Percentiles rank a stretch among this genome's conserved stretches.
phyloP scores from a whole-genome alignment of 2,113 vertebrate genomes.

The Coturnix japonica region DNA sequence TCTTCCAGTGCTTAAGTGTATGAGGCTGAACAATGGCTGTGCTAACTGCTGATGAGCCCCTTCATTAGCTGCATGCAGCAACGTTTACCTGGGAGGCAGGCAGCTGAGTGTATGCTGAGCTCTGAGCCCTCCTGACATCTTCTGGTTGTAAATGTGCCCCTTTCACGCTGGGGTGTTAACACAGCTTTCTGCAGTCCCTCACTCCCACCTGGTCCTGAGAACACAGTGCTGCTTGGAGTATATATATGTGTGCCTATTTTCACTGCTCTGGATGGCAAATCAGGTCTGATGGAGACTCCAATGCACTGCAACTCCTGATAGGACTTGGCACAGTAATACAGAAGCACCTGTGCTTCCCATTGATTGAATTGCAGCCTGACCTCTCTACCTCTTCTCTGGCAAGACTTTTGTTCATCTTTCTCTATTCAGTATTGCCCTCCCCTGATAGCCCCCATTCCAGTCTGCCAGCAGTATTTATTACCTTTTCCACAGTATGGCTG shows the following conservation, averaged over 20 bases:
- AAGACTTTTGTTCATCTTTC: conserved; percentile 47
- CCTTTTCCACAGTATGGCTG: conserved; percentile 64
- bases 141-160: background rate
- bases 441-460: conserved; percentile 27
- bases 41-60: background rate
- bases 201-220: background rate
- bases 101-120: accelerated
- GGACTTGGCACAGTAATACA: conserved; percentile 18
- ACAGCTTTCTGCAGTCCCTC: background rate
- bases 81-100: background rate
- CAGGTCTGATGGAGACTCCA: background rate
- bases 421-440: conserved; percentile 33
- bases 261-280: background rate
- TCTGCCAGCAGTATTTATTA: conserved; percentile 70
- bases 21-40: background rate
- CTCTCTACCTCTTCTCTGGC: conserved; percentile 23
- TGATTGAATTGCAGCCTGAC: conserved; percentile 53
- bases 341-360: background rate
- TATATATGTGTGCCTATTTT: background rate
- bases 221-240: too few species aligned
- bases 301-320: background rate
- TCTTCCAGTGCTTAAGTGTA: background rate
- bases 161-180: background rate
- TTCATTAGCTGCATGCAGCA: conserved; percentile 7
- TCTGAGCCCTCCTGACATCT: background rate